Evolutionary conservation across 2,797 vertebrate genomes (phyloP).

Genomic region (Enteromius anoplus): DNA sequence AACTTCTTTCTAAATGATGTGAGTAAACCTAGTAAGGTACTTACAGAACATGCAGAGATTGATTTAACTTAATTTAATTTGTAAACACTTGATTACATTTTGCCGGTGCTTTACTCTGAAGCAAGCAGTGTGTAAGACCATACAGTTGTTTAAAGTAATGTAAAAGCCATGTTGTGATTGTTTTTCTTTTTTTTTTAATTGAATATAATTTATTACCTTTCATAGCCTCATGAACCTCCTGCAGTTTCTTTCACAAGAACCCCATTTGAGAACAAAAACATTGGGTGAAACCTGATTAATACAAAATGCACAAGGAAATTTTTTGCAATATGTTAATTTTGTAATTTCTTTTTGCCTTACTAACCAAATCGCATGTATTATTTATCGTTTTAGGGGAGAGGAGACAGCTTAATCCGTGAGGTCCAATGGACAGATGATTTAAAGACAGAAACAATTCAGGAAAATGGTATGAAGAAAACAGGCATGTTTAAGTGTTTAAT

Average conservation of each 20-base stretch:
- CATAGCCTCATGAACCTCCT: background rate
- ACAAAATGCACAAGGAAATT: no score
- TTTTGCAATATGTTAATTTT: background rate
- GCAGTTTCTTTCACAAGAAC: background rate
- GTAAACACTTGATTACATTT: background rate
- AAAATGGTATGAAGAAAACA: conserved; percentile 23
- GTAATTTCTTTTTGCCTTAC: background rate
- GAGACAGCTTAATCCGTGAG: conserved; percentile 15
- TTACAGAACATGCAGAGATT: background rate
- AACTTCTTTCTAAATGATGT: no score
- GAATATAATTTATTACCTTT: background rate
- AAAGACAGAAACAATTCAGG: conserved; percentile 16
- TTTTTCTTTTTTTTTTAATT: background rate
- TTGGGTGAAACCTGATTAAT: background rate
- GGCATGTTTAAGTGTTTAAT: background rate
- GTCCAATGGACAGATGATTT: background rate
- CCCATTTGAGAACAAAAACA: background rate
- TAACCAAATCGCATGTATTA: background rate
- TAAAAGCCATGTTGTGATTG: background rate
- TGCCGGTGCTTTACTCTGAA: background rate
- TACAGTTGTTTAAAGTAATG: background rate
- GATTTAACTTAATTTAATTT: background rate
- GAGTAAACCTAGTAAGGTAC: background rate
- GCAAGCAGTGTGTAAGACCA: background rate
- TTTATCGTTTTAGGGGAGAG: conserved; percentile 56